Evolutionary conservation across 1,140 invertebrate genomes (phyloP), one percentile per base, ranked within the genome.

Genomic region (Ceratitis capitata): DNA sequence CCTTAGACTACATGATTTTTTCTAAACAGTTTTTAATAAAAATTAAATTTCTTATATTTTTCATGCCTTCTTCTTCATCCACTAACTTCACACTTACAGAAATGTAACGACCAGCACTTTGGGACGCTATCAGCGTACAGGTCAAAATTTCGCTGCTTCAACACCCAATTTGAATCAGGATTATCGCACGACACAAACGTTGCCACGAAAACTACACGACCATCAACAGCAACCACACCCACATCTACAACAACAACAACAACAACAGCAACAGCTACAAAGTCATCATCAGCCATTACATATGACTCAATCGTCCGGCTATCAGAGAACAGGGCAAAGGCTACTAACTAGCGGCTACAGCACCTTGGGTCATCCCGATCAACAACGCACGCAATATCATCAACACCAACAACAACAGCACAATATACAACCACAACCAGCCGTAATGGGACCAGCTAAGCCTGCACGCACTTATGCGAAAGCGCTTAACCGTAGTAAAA

Each of bases 401-500:
- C 85, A 74, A 12, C 69, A 86, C 14, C 85, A 85, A 64, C 84
- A 87, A 61, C 87, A 85, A 95, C 94, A 90, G 9, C 69, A 74
- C 29, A 74, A 29, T 10, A 45, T 74, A 39, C 69, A 78, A 23
- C 69, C 23, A 39, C 69, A 78, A 19, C 2, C 95, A 92, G 94
- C 3, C 29, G 14, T 92, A 86, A 85, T 92, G 45, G 94, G 93
- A 12, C 95, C 96, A 0, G 94, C 93, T 0, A 96, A 96, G 90
- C 95, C 95, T 2, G 95, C 95, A 45, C 92, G 96, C 86, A 95
- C 95, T 14, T 96, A 96, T 89, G 89, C 89, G 23, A 96, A 95
- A 88, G 94, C 95, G 1, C 91, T 97, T 14, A 94, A 95, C 26
- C 93, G 96, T 83, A 97, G 96, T 92, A 96, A 97, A 91, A 97